phyloP scores from a whole-genome alignment of 2,888 invertebrate genomes.

The Lysandra coridon region DNA sequence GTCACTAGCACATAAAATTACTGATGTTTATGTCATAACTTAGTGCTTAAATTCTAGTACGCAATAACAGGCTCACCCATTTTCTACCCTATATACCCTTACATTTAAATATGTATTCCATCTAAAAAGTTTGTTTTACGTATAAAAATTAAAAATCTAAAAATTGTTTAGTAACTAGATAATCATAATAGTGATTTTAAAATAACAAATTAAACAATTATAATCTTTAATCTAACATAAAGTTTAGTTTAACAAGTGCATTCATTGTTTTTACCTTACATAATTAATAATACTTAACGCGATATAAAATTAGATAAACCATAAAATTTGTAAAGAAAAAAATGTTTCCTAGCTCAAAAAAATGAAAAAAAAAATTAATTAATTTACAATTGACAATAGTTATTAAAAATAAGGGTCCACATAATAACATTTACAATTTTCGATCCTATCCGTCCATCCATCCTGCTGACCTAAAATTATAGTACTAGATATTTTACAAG shows the following conservation, averaged over 20 bases:
- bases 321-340: background rate
- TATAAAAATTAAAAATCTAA: background rate
- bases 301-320: background rate
- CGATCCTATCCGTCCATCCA: background rate
- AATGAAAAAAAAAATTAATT: background rate
- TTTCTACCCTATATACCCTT: background rate
- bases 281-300: background rate
- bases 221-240: background rate
- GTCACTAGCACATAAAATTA: background rate
- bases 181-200: background rate
- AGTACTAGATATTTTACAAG: background rate
- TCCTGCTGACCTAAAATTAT: background rate
- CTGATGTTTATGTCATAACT: background rate
- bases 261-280: background rate
- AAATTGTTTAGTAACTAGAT: background rate
- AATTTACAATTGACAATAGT: conserved; percentile 10
- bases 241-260: background rate
- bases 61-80: conserved; percentile 26
- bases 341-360: background rate
- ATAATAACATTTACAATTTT: background rate
- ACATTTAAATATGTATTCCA: background rate
- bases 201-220: background rate
- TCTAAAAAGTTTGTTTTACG: background rate
- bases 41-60: background rate
- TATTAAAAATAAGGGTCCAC: background rate